A percentile compares a stretch with the other conserved stretches of the same genome.
Conservation (phyloP, 2,113 vertebrate species). For the Malurus cyaneus region DNA sequence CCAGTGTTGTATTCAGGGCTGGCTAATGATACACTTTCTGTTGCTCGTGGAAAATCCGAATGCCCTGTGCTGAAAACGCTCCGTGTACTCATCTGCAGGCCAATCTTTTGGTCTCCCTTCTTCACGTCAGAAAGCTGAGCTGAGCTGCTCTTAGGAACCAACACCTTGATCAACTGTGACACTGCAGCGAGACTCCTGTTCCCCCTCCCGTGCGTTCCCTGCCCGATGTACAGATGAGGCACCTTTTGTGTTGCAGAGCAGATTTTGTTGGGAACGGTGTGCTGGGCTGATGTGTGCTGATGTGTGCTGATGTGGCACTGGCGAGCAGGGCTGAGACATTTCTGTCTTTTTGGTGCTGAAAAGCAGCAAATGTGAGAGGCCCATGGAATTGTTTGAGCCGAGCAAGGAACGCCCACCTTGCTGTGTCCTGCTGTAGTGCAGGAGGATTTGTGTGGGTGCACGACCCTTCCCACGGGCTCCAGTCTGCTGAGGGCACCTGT, state of each 20-base stretch:
- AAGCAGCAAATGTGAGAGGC: slow-evolving; percentile 25
- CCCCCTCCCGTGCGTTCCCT: background rate
- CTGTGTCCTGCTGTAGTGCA: slow-evolving; percentile 24
- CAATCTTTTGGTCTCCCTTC: background rate
- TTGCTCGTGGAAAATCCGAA: accelerated
- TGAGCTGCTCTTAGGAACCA: background rate
- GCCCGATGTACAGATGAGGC: background rate
- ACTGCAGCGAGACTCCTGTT: background rate
- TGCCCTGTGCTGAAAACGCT: background rate
- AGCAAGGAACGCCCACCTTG: background rate
- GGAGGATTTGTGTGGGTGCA: slow-evolving; percentile 39
- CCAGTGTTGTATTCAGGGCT: background rate
- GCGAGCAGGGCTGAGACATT: accelerated
- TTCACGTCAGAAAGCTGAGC: background rate
- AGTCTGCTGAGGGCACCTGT: background rate
- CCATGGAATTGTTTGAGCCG: background rate
- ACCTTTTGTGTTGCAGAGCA: background rate
- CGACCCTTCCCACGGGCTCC: accelerated
- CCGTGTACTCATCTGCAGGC: accelerated
- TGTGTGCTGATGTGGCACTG: background rate
- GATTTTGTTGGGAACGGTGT: accelerated
- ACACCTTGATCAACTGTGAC: background rate
- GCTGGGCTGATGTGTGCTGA: background rate
- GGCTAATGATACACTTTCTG: background rate
- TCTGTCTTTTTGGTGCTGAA: slow-evolving; percentile 65